Evolutionary conservation across 1,140 invertebrate species (phyloP).

Genomic region (Holotrichia oblita): DNA sequence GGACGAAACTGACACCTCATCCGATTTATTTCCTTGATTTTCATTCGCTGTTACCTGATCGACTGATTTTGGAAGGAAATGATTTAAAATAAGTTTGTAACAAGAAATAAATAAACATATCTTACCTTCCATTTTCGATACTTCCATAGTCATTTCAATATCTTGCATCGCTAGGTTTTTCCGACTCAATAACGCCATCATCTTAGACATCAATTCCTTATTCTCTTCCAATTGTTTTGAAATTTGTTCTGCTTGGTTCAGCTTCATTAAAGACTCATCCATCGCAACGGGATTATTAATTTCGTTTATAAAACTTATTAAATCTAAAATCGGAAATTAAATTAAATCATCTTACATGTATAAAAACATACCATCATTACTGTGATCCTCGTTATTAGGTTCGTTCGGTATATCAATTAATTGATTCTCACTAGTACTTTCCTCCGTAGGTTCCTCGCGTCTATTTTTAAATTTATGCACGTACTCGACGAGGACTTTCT

Average conservation of each 20-base stretch:
- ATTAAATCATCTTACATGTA: too few relatives aligned
- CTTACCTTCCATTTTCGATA: constrained; percentile 22
- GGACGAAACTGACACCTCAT: neutral
- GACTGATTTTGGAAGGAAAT: neutral
- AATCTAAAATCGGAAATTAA: neutral
- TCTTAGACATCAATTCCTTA: neutral
- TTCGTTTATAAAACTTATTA: constrained; percentile 13
- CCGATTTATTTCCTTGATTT: neutral
- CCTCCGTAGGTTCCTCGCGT: neutral
- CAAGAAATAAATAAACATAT: neutral
- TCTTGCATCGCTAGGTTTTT: neutral
- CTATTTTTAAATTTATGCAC: constrained; percentile 13
- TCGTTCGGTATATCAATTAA: neutral
- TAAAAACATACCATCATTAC: neutral
- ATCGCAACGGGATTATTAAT: neutral
- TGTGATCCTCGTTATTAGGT: neutral
- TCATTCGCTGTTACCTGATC: too few relatives aligned
- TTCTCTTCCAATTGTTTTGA: neutral
- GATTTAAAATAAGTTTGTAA: neutral
- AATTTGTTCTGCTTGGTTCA: neutral
- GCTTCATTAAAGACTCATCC: neutral
- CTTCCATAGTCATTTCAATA: neutral
- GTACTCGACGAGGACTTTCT: neutral
- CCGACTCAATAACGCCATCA: neutral
- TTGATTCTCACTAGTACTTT: neutral